phyloP scores from a whole-genome alignment of 2,888 invertebrate species.

The Allygus modestus region DNA sequence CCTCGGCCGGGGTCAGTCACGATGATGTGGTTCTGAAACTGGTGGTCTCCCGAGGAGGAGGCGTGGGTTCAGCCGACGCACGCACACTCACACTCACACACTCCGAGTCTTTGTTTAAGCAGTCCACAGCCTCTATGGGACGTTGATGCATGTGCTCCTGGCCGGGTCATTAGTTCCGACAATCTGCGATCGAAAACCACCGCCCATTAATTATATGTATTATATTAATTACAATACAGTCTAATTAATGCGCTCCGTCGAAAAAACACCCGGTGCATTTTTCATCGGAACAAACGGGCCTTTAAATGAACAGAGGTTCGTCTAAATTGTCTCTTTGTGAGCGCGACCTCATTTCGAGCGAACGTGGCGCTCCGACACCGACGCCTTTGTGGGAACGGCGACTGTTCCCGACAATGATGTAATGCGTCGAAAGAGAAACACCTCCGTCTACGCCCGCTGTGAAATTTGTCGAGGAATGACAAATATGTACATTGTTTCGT shows the following conservation, averaged over 20 bases:
- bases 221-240: conserved; percentile 49
- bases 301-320: conserved; percentile 28
- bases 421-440: conserved; percentile 17
- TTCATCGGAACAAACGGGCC: conserved; percentile 42
- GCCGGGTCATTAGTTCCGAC: conserved; percentile 45
- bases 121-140: not conserved
- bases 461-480: conserved; percentile 8
- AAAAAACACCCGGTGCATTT: conserved; percentile 25
- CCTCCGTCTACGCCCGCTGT: not conserved
- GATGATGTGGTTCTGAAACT: not conserved
- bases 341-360: conserved; percentile 10
- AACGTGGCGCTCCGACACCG: not conserved
- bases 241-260: conserved; percentile 35
- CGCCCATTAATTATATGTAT: conserved; percentile 47
- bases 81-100: conserved; percentile 6
- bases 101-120: conserved; percentile 24
- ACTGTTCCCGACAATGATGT: conserved; percentile 36
- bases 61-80: not conserved
- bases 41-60: too few relatives aligned
- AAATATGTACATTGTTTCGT: conserved; percentile 2
- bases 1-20: conserved; percentile 24
- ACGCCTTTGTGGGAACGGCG: conserved; percentile 7
- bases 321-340: conserved; percentile 34
- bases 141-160: not conserved
- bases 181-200: conserved; percentile 49